Evolutionary conservation across 2,113 vertebrate genomes (phyloP).

Genomic region (Rhipidura dahli): DNA sequence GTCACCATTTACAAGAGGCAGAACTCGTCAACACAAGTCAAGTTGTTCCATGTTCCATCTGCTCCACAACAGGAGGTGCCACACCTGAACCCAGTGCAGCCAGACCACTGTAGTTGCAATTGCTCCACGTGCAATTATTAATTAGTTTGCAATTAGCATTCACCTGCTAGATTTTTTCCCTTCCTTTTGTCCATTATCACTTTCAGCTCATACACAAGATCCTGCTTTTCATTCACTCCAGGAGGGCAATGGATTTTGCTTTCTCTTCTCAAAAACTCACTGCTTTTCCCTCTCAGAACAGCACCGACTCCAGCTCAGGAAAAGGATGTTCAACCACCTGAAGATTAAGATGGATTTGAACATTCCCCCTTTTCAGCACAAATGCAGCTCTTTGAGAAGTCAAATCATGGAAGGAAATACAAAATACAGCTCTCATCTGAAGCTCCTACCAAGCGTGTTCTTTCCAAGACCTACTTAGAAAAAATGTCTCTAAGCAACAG

Average conservation of each 20-base stretch:
- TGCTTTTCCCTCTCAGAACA: not conserved
- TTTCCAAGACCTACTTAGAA: not conserved
- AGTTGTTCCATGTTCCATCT: not conserved
- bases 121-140: not conserved
- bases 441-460: not conserved
- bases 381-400: not conserved
- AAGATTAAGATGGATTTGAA: not conserved
- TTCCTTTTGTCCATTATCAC: not conserved
- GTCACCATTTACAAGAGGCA: not conserved
- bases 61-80: not conserved
- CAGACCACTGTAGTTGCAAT: not conserved
- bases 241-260: rapidly evolving
- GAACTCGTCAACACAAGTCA: not conserved
- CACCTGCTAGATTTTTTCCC: not conserved
- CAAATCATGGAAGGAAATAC: not conserved
- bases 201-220: not conserved
- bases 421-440: not conserved
- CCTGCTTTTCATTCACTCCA: not conserved
- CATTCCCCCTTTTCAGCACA: not conserved
- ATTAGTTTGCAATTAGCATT: not conserved
- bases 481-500: not conserved
- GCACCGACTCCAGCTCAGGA: not conserved
- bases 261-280: not conserved
- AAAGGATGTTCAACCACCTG: not conserved
- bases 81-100: not conserved